phyloP scores from a whole-genome alignment of 1,140 invertebrate species.

The Thaumatotibia leucotreta region DNA sequence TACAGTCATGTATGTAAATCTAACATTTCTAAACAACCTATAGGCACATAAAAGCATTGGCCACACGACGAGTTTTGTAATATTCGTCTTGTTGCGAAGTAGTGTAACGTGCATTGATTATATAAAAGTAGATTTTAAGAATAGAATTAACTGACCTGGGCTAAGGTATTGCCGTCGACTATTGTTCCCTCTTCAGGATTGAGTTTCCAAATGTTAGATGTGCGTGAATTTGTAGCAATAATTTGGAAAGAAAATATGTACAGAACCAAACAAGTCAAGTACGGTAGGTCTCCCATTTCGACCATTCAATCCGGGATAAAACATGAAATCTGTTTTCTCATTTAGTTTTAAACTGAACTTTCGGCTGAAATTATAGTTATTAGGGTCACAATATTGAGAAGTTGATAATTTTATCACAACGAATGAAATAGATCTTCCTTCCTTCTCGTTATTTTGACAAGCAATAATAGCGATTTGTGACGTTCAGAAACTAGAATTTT shows the following conservation, averaged over 20 bases:
- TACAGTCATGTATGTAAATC: not conserved
- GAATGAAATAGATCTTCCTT: conserved; percentile 15
- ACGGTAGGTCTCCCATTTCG: conserved; percentile 72
- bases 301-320: conserved; percentile 40
- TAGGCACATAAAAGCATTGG: not conserved
- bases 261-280: conserved; percentile 74
- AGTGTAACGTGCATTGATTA: conserved; percentile 39
- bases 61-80: not conserved
- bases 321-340: conserved; percentile 51
- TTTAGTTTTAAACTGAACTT: not conserved
- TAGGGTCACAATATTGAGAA: conserved; percentile 10
- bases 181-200: conserved; percentile 83
- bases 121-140: conserved; percentile 44
- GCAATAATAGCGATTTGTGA: conserved; percentile 10
- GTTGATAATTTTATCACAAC: conserved; percentile 11
- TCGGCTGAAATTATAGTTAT: conserved; percentile 2
- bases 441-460: conserved; percentile 21
- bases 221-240: conserved; percentile 83
- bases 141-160: conserved; percentile 62
- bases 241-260: conserved; percentile 81
- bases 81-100: conserved; percentile 9
- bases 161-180: conserved; percentile 77
- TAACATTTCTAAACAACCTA: not conserved
- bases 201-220: conserved; percentile 85
- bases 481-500: not conserved